Percentiles rank a stretch among this genome's conserved stretches.
Evolutionary conservation across 1,140 invertebrate genomes (phyloP).

Genomic region (Ptiloglossa arizonensis): DNA sequence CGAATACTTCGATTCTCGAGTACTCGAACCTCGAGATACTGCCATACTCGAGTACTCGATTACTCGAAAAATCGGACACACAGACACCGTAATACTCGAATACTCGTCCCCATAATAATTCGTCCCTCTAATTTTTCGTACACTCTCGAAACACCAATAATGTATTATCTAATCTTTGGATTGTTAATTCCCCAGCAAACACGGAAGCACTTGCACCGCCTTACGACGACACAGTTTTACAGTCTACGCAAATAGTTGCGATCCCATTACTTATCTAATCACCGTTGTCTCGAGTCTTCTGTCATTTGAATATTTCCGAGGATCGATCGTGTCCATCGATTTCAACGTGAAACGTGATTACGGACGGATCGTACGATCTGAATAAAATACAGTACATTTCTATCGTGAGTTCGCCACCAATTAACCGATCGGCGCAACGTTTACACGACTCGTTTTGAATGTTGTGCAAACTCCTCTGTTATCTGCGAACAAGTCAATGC

Average conservation of each 20-base stretch:
- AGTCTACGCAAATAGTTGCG: background rate
- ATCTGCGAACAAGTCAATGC: background rate
- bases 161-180: slow-evolving; percentile 34
- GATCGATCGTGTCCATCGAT: background rate
- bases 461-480: slow-evolving; percentile 27
- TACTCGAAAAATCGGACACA: too few species aligned
- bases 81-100: too few species aligned
- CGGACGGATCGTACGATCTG: too few species aligned
- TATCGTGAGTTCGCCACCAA: too few species aligned
- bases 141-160: background rate
- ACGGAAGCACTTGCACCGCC: slow-evolving; percentile 11
- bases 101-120: too few species aligned
- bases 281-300: background rate
- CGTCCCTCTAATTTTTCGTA: background rate
- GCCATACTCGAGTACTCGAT: too few species aligned
- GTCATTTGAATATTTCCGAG: background rate
- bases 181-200: slow-evolving; percentile 10
- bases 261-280: slow-evolving; percentile 15
- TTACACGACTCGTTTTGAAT: slow-evolving; percentile 36
- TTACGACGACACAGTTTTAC: background rate
- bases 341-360: too few species aligned
- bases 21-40: too few species aligned
- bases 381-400: too few species aligned
- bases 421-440: background rate
- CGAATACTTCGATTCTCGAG: too few species aligned